Percentiles rank a stretch among this genome's conserved stretches.
Conservation (phyloP, 2,113 vertebrate species). For the Oryzias javanicus region DNA sequence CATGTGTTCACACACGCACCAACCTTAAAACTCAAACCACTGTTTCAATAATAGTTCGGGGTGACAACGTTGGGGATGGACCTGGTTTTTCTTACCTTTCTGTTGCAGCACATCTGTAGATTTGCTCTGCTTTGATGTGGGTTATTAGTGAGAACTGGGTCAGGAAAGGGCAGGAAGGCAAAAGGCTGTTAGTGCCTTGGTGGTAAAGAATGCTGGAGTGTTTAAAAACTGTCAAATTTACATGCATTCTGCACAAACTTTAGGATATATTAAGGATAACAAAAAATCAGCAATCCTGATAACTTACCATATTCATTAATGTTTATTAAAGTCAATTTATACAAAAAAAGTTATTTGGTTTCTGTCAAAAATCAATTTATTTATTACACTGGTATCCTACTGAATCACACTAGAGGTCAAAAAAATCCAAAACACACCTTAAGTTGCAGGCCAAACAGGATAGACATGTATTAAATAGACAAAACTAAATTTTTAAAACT, state of each 20-base stretch:
- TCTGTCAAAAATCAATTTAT: constrained; percentile 22
- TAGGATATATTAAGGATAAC: constrained; percentile 50
- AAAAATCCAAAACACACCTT: too few species aligned
- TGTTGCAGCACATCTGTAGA: constrained; percentile 42
- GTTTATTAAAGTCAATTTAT: not conserved
- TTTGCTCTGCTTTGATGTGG: constrained; percentile 68
- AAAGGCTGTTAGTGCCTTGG: constrained; percentile 51
- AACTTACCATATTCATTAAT: too few species aligned
- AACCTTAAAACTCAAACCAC: constrained; percentile 2
- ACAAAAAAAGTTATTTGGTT: too few species aligned
- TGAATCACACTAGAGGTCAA: too few species aligned
- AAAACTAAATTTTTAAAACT: too few species aligned
- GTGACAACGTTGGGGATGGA: constrained; percentile 36
- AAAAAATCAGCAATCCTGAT: too few species aligned
- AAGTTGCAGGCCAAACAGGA: too few species aligned
- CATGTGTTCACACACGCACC: not conserved
- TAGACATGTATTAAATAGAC: too few species aligned
- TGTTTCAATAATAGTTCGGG: constrained; percentile 18
- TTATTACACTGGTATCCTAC: too few species aligned
- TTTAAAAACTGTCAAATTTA: constrained; percentile 69
- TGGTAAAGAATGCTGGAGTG: constrained; percentile 35
- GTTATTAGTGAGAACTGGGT: constrained; percentile 78
- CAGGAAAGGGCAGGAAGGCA: constrained; percentile 73
- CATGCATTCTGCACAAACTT: constrained; percentile 39
- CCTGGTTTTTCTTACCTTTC: constrained; percentile 52